Conservation (phyloP, 2,888 invertebrate genomes). For the Auanema sp. region DNA sequence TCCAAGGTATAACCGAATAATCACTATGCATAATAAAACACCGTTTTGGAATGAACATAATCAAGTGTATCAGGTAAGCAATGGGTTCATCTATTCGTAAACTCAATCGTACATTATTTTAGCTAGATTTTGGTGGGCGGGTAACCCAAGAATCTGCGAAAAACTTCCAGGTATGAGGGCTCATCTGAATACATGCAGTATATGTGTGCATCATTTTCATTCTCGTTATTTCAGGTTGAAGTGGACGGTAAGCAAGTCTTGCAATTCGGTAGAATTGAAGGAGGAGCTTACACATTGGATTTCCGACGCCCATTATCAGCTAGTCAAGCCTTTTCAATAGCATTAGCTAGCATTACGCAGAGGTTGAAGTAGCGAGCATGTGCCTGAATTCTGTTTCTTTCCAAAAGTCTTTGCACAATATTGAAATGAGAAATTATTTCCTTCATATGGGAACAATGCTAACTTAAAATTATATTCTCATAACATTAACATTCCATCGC, state of each 20-base stretch:
- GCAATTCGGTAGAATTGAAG: slow-evolving; percentile 98
- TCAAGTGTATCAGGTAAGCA: slow-evolving; percentile 87
- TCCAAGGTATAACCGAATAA: slow-evolving; percentile 17
- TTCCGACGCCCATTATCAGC: slow-evolving; percentile 94
- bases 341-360: slow-evolving; percentile 92
- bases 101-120: too few relatives aligned
- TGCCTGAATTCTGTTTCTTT: not conserved
- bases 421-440: too few relatives aligned
- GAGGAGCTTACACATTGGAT: slow-evolving; percentile 96
- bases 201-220: too few relatives aligned
- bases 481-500: too few relatives aligned
- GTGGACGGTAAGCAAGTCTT: slow-evolving; percentile 76
- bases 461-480: too few relatives aligned
- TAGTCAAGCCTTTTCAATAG: slow-evolving; percentile 96
- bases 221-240: slow-evolving; percentile 29
- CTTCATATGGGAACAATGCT: too few relatives aligned
- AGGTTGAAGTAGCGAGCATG: slow-evolving; percentile 75
- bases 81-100: not conserved
- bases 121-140: slow-evolving; percentile 95
- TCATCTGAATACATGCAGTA: too few relatives aligned
- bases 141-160: slow-evolving; percentile 99
- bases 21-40: slow-evolving; percentile 87
- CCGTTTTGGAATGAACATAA: slow-evolving; percentile 99
- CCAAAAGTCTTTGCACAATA: too few relatives aligned
- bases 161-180: slow-evolving; percentile 86